Evolutionary conservation across 2,797 vertebrate genomes (phyloP), one percentile per base, ranked within the genome.

Genomic region (Lepilemur ruficaudatus): DNA sequence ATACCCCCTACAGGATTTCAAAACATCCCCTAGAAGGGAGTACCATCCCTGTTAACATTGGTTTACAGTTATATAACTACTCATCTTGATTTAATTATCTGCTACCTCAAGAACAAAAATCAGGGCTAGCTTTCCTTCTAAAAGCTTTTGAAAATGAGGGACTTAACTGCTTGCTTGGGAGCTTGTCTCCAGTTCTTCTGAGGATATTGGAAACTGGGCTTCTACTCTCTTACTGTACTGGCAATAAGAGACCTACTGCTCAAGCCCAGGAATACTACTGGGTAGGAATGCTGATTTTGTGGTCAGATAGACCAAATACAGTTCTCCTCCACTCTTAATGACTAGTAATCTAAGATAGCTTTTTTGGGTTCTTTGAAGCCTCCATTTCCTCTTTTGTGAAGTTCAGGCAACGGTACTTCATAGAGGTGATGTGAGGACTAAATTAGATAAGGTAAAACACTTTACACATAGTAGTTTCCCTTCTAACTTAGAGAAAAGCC

Each of bases 121-220:
- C 10, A 35, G 10, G 4, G n/a, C 46, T 72, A 57, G 32, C n/a
- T 76, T 92, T 89, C 59, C 81, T 87, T 93, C 46, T 91, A 25
- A 91, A 91, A 87, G n/a, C 61, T 65, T 87, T 94, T 78, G 69
- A 82, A 41, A 91, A 70, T 70, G 81, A 76, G 28, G 8, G 30
- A 14, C 82, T 75, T 87, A 38, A 38, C n/a, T 82, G 17, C 23
- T 80, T 78, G 28, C 41, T 78, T 23, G 22, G 73, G 28, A 50
- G 15, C 69, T 89, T 94, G 25, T 20, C 28, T 22, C n/a, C 20
- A 35, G 5, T 90, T 92, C 38, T 59, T 92, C 50, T 61, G 6
- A 43, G 41, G 52, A 83, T 80, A 85, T 81, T 86, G 80, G 46
- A 94, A 70, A 9, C 52, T 72, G 35, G 8, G 57, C 22, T 46